phyloP scores from a whole-genome alignment of 2,797 vertebrate genomes.

The Lepilemur septentrionalis region DNA sequence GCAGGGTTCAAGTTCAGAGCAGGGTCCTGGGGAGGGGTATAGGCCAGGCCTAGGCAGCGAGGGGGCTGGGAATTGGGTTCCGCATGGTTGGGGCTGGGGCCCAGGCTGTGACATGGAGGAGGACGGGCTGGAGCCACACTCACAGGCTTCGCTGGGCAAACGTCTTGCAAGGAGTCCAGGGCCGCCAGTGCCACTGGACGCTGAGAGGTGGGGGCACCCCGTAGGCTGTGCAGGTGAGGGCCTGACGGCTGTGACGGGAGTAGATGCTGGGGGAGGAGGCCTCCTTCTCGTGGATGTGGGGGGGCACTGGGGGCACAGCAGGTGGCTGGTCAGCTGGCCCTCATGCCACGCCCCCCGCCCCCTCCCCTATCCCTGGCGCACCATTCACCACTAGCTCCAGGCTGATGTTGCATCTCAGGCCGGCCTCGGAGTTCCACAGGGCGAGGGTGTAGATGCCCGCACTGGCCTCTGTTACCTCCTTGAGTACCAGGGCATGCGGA shows the following conservation, averaged over 20 bases:
- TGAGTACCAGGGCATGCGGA: constrained; percentile 93
- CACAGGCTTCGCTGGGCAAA: constrained; percentile 90
- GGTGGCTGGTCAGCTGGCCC: neutral
- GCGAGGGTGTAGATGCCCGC: constrained; percentile 90
- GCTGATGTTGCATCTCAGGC: constrained; percentile 90
- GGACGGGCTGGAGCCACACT: constrained; percentile 74
- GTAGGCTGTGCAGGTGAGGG: constrained; percentile 94
- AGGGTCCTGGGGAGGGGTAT: neutral
- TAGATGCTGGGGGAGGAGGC: constrained; percentile 93
- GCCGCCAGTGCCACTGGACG: constrained; percentile 96
- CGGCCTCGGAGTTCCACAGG: constrained; percentile 89
- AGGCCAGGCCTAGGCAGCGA: neutral
- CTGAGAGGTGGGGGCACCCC: constrained; percentile 89
- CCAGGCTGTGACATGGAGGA: neutral
- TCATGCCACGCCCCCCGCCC: fast-evolving
- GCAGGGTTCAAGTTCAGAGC: neutral
- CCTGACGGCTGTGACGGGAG: constrained; percentile 92
- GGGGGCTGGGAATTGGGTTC: neutral
- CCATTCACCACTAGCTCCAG: constrained; percentile 89
- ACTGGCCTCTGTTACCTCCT: constrained; percentile 92
- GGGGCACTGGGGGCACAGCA: constrained; percentile 88
- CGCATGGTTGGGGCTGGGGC: neutral
- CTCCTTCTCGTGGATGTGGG: constrained; percentile 97
- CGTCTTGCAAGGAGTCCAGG: constrained; percentile 94
- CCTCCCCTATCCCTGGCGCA: constrained; percentile 58